Percentiles rank a stretch among this genome's conserved stretches.
Conservation (phyloP, 2,888 invertebrate genomes). For the Drosophila heteroneura region DNA sequence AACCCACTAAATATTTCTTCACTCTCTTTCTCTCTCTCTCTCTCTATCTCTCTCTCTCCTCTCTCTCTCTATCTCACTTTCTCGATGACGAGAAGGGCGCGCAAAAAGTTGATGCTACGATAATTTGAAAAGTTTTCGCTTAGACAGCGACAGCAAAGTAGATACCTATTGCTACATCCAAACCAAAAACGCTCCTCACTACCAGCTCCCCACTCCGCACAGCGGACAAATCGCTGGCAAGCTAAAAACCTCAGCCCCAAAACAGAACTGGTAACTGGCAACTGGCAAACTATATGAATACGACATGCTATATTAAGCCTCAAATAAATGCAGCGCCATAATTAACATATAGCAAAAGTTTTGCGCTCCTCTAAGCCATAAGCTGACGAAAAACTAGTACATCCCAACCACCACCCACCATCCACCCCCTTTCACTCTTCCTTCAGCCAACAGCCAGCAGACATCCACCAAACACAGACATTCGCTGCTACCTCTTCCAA, state of each 20-base stretch:
- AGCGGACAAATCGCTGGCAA: constrained; percentile 27
- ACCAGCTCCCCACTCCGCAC: background rate
- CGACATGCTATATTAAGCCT: constrained; percentile 76
- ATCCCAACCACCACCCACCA: background rate
- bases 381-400: constrained; percentile 51
- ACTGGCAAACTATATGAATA: constrained; percentile 64
- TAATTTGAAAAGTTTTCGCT: constrained; percentile 80
- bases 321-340: constrained; percentile 80
- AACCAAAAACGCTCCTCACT: background rate
- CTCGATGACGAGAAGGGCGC: constrained; percentile 27
- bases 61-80: background rate
- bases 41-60: no score
- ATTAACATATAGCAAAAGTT: constrained; percentile 83
- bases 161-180: constrained; percentile 23
- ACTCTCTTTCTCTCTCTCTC: background rate
- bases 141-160: constrained; percentile 67
- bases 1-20: constrained; percentile 53
- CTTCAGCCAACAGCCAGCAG: background rate
- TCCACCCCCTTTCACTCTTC: background rate
- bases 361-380: constrained; percentile 57
- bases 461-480: background rate
- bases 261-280: constrained; percentile 37
- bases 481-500: background rate
- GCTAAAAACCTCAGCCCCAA: constrained; percentile 2
- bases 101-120: constrained; percentile 77